Percentiles rank a stretch among this genome's conserved stretches.
Conservation (phyloP, 2,888 invertebrate species). For the Raillietiella orientalis region DNA sequence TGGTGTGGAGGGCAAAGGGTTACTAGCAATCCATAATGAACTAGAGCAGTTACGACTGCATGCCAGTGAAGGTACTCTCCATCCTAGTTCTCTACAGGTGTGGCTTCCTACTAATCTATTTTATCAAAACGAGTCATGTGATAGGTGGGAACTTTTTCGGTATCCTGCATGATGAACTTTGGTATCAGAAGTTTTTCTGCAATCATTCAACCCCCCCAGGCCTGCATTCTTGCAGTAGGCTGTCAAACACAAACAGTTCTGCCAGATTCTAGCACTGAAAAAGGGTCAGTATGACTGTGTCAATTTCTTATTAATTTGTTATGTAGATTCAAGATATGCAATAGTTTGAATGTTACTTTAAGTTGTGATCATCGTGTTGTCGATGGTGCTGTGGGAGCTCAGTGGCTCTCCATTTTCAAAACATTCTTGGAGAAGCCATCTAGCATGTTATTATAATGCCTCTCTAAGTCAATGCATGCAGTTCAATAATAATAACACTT, state of each 20-base stretch:
- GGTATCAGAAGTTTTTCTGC: slow-evolving; percentile 62
- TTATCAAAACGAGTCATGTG: too few species aligned
- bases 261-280: slow-evolving; percentile 24
- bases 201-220: slow-evolving; percentile 85
- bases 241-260: slow-evolving; percentile 38
- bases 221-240: slow-evolving; percentile 72
- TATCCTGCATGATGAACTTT: slow-evolving; percentile 88
- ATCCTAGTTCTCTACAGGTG: slow-evolving; percentile 77
- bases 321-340: slow-evolving; percentile 30
- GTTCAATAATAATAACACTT: slow-evolving; percentile 1
- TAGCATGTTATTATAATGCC: slow-evolving; percentile 54
- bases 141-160: slow-evolving; percentile 69
- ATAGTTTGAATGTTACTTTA: slow-evolving; percentile 58
- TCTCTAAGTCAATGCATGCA: not conserved
- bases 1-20: slow-evolving; percentile 59
- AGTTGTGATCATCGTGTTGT: slow-evolving; percentile 92
- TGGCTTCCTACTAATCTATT: too few species aligned
- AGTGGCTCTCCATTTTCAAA: slow-evolving; percentile 71
- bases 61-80: slow-evolving; percentile 57
- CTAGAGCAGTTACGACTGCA: slow-evolving; percentile 48
- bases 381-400: slow-evolving; percentile 90
- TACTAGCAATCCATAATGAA: slow-evolving; percentile 42
- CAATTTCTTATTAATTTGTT: slow-evolving; percentile 8
- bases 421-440: slow-evolving; percentile 66
- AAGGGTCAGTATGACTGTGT: not conserved